Evolutionary conservation across 1,140 invertebrate genomes (phyloP), one percentile per base, ranked within the genome.

Genomic region (Drosophila tropicalis): DNA sequence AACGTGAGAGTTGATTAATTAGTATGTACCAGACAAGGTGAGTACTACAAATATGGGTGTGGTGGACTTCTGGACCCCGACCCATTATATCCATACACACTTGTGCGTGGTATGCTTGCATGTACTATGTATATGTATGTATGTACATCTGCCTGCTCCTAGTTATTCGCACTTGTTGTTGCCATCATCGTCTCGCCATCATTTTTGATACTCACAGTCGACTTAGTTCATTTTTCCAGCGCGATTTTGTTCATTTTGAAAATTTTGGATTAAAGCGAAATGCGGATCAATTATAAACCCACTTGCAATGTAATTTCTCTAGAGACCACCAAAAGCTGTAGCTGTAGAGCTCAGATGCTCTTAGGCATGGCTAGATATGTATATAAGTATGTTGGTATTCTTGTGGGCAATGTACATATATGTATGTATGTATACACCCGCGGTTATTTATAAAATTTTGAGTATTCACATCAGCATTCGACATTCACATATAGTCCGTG

Each of bases 371-470:
- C n/a, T n/a, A 22, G 17, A 1, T 44, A 44, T 5, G 17, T 17
- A 44, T 15, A 15, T 44, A 44, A 22, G 44, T 51, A 51, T 51
- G 17, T 51, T 22, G 44, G 44, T 51, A 51, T 51, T 51, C 44
- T 51, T 51, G 44, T 51, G 44, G 44, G 44, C 44, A 19, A 51
- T 51, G 44, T 51, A 51, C n/a, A n/a, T n/a, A n/a, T n/a, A n/a
- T n/a, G n/a, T n/a, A n/a, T n/a, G n/a, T n/a, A n/a, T n/a, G n/a
- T 51, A 51, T 51, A 51, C 44, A 51, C 44, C 44, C 44, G 44
- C 10, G 34, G 34, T 55, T 69, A 69, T 69, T 69, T 69, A 63
- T 69, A 69, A 69, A 40, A 41, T 62, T 29, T 29, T 51, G 44
- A 51, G 44, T 22, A 51, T 51, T 51, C 44, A 51, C 44, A 51